A percentile compares a stretch with the other conserved stretches of the same genome.
Conservation (phyloP, 2,113 vertebrate genomes). For the Xenopus borealis region DNA sequence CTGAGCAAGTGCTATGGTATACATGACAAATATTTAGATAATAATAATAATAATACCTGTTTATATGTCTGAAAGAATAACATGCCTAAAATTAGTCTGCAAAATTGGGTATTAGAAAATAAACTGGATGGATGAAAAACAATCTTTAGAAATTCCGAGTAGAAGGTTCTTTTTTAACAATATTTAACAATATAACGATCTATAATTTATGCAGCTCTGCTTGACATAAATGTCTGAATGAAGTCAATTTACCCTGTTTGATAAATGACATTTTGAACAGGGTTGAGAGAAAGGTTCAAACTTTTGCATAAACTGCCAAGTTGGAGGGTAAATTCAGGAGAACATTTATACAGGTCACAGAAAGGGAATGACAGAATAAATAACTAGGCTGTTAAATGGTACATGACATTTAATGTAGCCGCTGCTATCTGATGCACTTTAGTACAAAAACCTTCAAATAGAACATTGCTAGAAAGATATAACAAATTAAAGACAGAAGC, state of each 20-base stretch:
- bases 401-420: slow-evolving; percentile 38
- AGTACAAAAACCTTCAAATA: slow-evolving; percentile 38
- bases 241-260: slow-evolving; percentile 32
- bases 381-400: slow-evolving; percentile 40
- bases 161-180: slow-evolving; percentile 9
- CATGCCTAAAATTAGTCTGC: background rate
- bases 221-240: slow-evolving; percentile 21
- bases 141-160: slow-evolving; percentile 5
- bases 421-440: slow-evolving; percentile 36
- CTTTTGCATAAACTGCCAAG: slow-evolving; percentile 44
- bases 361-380: slow-evolving; percentile 42
- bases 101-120: background rate
- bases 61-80: background rate
- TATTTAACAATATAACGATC: slow-evolving; percentile 31
- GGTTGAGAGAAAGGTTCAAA: slow-evolving; percentile 34
- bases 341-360: slow-evolving; percentile 41
- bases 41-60: background rate
- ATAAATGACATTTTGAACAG: slow-evolving; percentile 41
- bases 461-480: slow-evolving; percentile 21
- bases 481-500: slow-evolving; percentile 27
- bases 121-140: slow-evolving; percentile 8
- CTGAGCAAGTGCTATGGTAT: no score
- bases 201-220: slow-evolving; percentile 27
- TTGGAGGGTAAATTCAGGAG: slow-evolving; percentile 36
- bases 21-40: no score